These are phyloP conservation scores for Escarpia spicata DNA, from an alignment of 2,888 invertebrate genomes.

Conservation along the genomic window DNA sequence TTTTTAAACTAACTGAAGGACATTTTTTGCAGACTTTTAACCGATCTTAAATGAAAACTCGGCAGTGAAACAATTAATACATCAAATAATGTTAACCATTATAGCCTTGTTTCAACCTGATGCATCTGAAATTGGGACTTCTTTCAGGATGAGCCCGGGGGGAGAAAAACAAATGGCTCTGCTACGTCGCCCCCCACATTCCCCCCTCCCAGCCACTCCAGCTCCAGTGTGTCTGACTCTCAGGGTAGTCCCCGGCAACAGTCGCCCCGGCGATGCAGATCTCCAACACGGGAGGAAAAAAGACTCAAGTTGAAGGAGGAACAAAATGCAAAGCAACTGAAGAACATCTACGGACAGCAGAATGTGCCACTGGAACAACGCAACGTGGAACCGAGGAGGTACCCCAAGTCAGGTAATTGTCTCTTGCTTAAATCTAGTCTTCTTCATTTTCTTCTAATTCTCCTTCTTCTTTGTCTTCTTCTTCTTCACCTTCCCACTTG, in stretches of 20 bases:
- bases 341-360: neutral
- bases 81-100: neutral
- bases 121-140: neutral
- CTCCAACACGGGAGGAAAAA: neutral
- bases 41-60: too few species aligned
- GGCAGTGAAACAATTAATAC: too few species aligned
- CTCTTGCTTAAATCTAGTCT: too few species aligned
- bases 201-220: neutral
- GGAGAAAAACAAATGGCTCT: neutral
- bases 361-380: neutral
- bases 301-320: neutral
- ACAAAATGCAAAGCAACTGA: neutral
- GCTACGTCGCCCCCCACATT: neutral
- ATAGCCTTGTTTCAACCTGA: neutral
- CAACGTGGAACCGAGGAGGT: neutral
- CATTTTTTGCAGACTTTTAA: too few species aligned
- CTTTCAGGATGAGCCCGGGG: neutral
- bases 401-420: neutral
- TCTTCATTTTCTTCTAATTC: too few species aligned
- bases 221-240: neutral
- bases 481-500: too few species aligned
- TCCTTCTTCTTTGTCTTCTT: too few species aligned
- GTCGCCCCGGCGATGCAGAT: neutral
- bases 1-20: too few species aligned
- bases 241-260: constrained; percentile 5